Evolutionary conservation across 2,797 vertebrate species (phyloP), one percentile per base, ranked within the genome.

Genomic region (Myiotriccus ornatus): DNA sequence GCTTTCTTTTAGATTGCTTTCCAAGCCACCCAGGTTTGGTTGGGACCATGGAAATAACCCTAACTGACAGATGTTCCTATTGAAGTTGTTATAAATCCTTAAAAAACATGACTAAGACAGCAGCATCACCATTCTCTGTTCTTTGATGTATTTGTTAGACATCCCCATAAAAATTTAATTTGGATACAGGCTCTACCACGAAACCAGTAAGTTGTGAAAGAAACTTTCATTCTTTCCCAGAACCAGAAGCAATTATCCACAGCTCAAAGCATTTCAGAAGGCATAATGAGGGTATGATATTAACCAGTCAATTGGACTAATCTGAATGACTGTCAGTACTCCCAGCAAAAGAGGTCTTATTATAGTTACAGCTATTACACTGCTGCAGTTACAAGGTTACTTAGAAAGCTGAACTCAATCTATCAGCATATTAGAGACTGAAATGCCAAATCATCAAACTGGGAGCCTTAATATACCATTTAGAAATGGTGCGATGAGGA

Each of bases 311-410:
- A 44, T 92, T 89, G 90, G n/a, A 70, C 64, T 93, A 94, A 95
- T 94, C 53, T 82, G 78, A 80, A 68, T 75, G 84, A 77, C 65
- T 32, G 35, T 85, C 86, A 80, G 41, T 60, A 89, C 79, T 80
- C 35, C 44, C 82, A 89, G 75, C 37, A 84, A 82, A 92, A 91
- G 75, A 83, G 52, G 24, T 57, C 60, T 85, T 83, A 87, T 73
- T 93, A 83, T n/a, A 77, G 63, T 56, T 83, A 73, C 43, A 80
- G 47, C 85, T 93, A 91, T 89, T 87, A 80, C 60, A 60, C 35
- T 56, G 15, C 56, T 84, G 64, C 71, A 74, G 71, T 93, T 91
- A 60, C 60, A 85, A 96, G 95, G 93, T 95, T 96, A 92, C 84
- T 90, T 71, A 80, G 81, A 56, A 92, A 95, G 35, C 52, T 89